Evolutionary conservation across 2,797 vertebrate genomes (phyloP), one percentile per base, ranked within the genome.

Genomic region (Otolemur crassicaudatus): DNA sequence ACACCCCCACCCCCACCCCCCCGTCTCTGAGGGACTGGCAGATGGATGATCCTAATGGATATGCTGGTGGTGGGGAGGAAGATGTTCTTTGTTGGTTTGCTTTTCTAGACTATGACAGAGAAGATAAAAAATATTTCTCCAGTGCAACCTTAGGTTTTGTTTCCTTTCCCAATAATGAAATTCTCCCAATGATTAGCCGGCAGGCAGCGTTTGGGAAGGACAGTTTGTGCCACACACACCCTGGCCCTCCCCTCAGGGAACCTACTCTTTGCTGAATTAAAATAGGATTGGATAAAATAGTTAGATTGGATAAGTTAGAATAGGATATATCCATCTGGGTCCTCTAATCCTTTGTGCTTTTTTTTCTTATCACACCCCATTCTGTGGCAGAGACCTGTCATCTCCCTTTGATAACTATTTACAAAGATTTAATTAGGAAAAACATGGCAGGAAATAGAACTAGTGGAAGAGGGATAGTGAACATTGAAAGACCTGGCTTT

Each of bases 121-220:
- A 82, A 46, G 16, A 60, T 72, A 87, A 63, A 72, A 87, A 16
- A 25, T 3, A 87, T 90, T 86, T 92, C 43, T 88, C 20, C 8
- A 11, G 6, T 53, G 20, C 95, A 88, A 75, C 22, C 31, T 92
- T 19, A 91, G 29, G n/a, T 93, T 89, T 87, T 92, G 1, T 76
- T 96, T 93, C 23, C 81, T 89, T 94, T 94, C 63, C 73, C 87
- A 69, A 60, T 82, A 94, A 77, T 79, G 77, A 92, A 79, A 69
- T 81, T 37, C 49, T 81, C 46, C 49, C 70, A 84, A 77, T 31
- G 31, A n/a, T 90, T 84, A 67, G 4, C 75, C 86, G 70, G 6
- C 19, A 81, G 75, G 6, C 19, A 84, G 19, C 73, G n/a, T 76
- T 81, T 81, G n/a, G 72, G 79, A 91, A 43, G 63, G 49, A 96